Evolutionary conservation across 2,113 vertebrate genomes (phyloP).

Genomic region (Genyomyrus donnyi): DNA sequence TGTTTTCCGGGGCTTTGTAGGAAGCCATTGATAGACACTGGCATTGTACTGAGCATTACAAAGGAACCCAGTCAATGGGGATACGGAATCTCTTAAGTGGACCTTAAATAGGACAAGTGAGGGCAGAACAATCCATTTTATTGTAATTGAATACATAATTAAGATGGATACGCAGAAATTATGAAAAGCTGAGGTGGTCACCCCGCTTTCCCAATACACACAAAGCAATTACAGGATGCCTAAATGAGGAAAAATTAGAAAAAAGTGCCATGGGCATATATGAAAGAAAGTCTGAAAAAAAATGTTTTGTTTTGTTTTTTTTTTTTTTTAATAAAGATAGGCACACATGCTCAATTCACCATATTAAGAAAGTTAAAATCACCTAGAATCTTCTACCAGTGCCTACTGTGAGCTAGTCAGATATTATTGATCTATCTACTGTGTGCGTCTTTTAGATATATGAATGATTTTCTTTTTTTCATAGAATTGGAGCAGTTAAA

Average conservation of each 20-base stretch:
- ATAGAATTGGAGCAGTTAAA: background rate
- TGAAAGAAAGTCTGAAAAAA: background rate
- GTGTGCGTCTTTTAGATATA: background rate
- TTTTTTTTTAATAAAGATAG: background rate
- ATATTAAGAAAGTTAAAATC: background rate
- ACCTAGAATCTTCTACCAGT: background rate
- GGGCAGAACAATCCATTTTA: slow-evolving; percentile 1
- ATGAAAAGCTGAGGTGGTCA: slow-evolving; percentile 16
- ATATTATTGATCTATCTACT: background rate
- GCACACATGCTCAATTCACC: background rate
- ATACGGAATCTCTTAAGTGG: slow-evolving; percentile 8
- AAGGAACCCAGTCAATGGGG: background rate
- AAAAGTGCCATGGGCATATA: background rate
- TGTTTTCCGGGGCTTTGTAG: background rate
- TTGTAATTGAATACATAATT: slow-evolving; percentile 20
- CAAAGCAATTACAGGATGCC: slow-evolving; percentile 20
- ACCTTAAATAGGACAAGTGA: background rate
- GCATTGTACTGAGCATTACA: background rate
- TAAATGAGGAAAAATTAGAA: background rate
- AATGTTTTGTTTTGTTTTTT: background rate
- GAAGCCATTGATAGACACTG: background rate
- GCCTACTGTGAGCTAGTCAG: background rate
- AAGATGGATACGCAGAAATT: slow-evolving; percentile 11
- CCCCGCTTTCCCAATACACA: slow-evolving; percentile 13
- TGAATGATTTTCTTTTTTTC: background rate